Conservation (phyloP, 2,888 invertebrate species). For the Octodonta nipae region DNA sequence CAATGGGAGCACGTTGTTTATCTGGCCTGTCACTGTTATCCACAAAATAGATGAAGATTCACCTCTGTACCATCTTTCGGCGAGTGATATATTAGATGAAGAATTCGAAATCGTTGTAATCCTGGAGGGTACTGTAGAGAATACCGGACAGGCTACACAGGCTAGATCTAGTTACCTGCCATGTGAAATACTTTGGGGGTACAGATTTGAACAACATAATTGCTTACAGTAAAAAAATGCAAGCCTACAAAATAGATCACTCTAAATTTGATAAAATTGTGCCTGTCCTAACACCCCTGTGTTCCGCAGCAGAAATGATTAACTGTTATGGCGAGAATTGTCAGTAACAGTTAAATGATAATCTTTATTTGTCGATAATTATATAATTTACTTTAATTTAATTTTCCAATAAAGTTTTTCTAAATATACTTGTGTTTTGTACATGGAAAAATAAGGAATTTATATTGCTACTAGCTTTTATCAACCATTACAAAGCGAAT, state of each 20-base stretch:
- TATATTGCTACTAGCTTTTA: no score
- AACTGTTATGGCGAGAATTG: no score
- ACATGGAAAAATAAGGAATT: no score
- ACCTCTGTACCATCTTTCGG: constrained; percentile 75
- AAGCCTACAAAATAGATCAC: constrained; percentile 15
- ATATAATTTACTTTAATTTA: no score
- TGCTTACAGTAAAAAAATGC: constrained; percentile 9
- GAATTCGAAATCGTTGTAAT: constrained; percentile 36
- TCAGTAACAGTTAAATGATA: no score
- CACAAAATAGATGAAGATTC: constrained; percentile 72
- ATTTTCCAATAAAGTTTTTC: no score
- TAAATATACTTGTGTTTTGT: no score
- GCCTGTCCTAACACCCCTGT: constrained; percentile 13
- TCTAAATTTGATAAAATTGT: constrained; percentile 14
- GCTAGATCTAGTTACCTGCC: constrained; percentile 16
- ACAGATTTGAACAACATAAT: constrained; percentile 11
- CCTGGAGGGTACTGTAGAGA: constrained; percentile 16
- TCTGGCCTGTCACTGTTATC: constrained; percentile 85
- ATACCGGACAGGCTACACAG: constrained; percentile 16
- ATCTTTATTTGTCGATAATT: no score
- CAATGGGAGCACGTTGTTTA: constrained; percentile 70
- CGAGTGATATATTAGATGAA: constrained; percentile 66
- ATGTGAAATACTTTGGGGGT: constrained; percentile 16
- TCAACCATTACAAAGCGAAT: no score
- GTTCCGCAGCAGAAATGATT: constrained; percentile 14